A percentile compares a stretch with the other conserved stretches of the same genome.
These are phyloP conservation scores for Pelodiscus sinensis DNA, from an alignment of 2,113 vertebrate species.

Conservation along the genomic window DNA sequence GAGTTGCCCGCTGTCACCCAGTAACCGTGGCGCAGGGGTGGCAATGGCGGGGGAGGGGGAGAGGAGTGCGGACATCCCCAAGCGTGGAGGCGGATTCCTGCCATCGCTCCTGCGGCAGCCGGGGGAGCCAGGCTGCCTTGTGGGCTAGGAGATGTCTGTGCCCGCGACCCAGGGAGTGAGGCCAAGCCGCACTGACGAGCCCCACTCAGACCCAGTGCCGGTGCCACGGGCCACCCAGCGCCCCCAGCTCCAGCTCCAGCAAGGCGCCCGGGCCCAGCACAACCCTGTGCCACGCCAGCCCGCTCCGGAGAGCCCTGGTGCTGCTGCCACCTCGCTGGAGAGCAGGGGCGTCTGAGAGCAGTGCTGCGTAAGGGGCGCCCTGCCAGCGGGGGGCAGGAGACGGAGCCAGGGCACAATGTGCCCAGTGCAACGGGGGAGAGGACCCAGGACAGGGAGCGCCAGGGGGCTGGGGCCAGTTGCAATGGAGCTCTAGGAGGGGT, in stretches of 20 bases:
- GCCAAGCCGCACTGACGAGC: too few species aligned
- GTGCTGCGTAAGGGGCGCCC: not conserved
- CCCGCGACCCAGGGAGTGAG: not conserved
- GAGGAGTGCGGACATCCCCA: too few species aligned
- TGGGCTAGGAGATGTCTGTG: not conserved
- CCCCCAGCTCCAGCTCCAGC: too few species aligned
- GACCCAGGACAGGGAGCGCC: not conserved
- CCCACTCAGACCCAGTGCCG: too few species aligned
- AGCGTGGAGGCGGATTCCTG: not conserved
- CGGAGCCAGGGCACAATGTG: not conserved
- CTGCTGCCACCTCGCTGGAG: not conserved
- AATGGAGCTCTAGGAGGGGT: not conserved
- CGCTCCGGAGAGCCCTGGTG: not conserved
- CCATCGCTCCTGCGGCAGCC: not conserved
- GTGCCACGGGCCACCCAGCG: too few species aligned
- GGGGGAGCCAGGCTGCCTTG: not conserved
- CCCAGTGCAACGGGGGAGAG: not conserved
- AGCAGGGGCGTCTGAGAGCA: not conserved
- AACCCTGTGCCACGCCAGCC: not conserved
- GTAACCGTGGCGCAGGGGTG: accelerated
- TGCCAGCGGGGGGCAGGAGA: not conserved
- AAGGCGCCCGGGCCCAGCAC: not conserved
- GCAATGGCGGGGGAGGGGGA: too few species aligned
- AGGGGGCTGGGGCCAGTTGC: too few species aligned
- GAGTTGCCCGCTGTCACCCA: not conserved